Percentiles rank a stretch among this genome's conserved stretches.
These are phyloP conservation scores for Lepidochrysops patricia DNA, from an alignment of 2,888 invertebrate genomes.

Conservation along the genomic window DNA sequence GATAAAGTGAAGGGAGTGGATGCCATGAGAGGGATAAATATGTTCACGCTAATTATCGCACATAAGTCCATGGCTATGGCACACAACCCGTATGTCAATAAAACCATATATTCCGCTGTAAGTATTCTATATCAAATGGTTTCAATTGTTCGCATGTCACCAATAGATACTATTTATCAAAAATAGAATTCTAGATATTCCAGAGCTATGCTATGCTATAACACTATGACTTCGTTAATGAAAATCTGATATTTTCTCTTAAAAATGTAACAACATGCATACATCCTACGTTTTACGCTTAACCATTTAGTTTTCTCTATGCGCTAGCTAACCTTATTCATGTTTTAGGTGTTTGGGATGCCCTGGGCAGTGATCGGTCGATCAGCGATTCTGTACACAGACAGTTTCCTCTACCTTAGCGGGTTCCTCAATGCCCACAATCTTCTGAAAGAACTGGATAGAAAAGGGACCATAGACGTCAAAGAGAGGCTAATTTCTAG, in stretches of 20 bases:
- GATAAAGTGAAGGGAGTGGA: constrained; percentile 66
- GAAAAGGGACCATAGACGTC: constrained; percentile 62
- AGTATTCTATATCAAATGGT: too few relatives aligned
- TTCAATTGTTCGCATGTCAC: too few relatives aligned
- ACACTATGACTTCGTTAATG: too few relatives aligned
- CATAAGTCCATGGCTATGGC: constrained; percentile 77
- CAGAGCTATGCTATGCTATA: too few relatives aligned
- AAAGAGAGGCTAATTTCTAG: constrained; percentile 64
- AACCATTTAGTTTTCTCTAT: too few relatives aligned
- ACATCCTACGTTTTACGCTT: too few relatives aligned
- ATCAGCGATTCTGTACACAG: constrained; percentile 77
- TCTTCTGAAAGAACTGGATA: constrained; percentile 67
- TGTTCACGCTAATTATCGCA: constrained; percentile 67
- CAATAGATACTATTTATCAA: too few relatives aligned
- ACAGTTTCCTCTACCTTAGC: constrained; percentile 75
- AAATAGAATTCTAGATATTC: too few relatives aligned
- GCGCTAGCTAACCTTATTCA: not conserved
- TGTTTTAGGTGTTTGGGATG: constrained; percentile 58
- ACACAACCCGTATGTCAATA: constrained; percentile 74
- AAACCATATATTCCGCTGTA: constrained; percentile 71
- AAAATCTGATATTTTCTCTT: too few relatives aligned
- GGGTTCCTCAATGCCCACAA: constrained; percentile 74
- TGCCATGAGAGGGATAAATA: constrained; percentile 71
- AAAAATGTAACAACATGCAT: too few relatives aligned
- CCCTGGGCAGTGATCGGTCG: constrained; percentile 76